Base-by-base conservation (phyloP, 1,140 invertebrate species). In the Drosophila eugracilis region DNA sequence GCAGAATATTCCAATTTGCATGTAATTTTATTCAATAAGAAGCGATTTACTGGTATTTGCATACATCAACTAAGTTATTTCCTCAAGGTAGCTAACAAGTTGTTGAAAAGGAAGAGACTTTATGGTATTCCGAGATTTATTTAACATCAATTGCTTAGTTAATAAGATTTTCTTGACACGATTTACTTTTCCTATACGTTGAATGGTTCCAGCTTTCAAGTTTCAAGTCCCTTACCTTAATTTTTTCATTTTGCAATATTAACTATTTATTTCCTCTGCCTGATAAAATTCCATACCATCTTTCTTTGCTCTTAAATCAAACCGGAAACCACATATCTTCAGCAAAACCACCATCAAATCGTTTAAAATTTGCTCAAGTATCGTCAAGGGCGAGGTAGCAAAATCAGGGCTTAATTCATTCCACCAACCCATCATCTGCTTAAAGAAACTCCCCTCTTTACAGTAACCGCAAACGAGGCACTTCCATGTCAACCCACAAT, bases 401-500 rank as follows among this genome's bases (percentile, higher is more conserved):
- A 67, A 67, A 50, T 67, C 47, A 30, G 28, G 17, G 42, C 34
- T 48, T 73, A 63, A 73, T 74, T 41, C 36, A 37, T 21, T 73
- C 24, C 48, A 42, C 14, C 34, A 47, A 63, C 70, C 53, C 34
- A 74, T 74, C 70, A 74, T 74, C 70, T 24, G 41, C 50, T 15
- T n/a, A n/a, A n/a, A 12, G 63, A 62, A 47, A n/a, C 55, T 12
- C 9, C n/a, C 17, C 10, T n/a, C 21, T 17, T 17, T 24, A 21
- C 36, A 15, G 12, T 12, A 28, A 74, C 71, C 70, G 28, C 79
- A 86, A 84, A 84, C 78, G 80, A 80, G 76, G 47, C 72, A 76
- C 71, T 84, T 70, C 53, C 80, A 80, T 84, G 80, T 85, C 53
- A 85, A 80, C 70, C 59, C 19, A 66, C 76, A 69, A 84, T 84